Percentiles rank a stretch among this genome's conserved stretches.
These are phyloP conservation scores for Oxygymnocypris stewartii DNA, from an alignment of 2,113 vertebrate species.

Conservation along the genomic window DNA sequence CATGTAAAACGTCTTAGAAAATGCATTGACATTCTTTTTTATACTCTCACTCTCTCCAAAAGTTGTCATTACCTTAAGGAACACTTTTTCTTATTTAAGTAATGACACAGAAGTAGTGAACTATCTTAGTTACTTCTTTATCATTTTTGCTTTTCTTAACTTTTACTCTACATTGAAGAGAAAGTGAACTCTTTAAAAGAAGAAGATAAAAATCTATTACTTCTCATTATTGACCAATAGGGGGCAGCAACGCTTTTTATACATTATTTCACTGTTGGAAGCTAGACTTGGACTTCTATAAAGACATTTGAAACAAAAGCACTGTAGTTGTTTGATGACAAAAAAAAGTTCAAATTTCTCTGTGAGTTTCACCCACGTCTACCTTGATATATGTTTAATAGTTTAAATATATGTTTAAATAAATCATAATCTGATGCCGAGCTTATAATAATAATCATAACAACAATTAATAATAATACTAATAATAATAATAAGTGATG, in stretches of 20 bases:
- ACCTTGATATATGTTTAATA: no score
- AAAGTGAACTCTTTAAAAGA: no score
- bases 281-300: background rate
- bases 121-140: no score
- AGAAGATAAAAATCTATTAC: background rate
- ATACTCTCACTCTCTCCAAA: background rate
- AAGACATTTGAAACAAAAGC: background rate
- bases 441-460: background rate
- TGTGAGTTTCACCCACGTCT: no score
- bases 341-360: no score
- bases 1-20: background rate
- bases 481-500: background rate
- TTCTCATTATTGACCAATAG: background rate
- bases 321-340: background rate
- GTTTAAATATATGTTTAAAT: no score
- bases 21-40: background rate
- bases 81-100: no score
- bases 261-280: background rate
- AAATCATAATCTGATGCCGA: background rate
- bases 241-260: conserved; percentile 6
- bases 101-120: no score
- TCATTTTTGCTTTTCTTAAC: no score
- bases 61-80: background rate
- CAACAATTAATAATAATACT: background rate
- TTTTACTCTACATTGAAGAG: no score